Base-by-base conservation (phyloP, 2,797 vertebrate species). In the Phataginus tetradactyla region DNA sequence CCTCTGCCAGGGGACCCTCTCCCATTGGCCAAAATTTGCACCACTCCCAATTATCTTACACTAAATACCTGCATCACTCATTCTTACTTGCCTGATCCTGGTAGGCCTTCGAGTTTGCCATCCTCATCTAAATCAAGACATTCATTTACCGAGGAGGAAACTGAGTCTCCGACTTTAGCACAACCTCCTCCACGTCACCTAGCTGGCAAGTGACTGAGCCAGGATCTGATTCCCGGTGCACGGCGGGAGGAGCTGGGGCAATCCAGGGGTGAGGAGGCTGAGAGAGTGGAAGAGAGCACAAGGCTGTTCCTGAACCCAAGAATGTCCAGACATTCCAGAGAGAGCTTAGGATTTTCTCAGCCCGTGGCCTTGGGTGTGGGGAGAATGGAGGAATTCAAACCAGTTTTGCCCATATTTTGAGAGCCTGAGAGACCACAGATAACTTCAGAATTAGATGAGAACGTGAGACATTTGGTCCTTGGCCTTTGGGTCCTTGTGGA, bases 61-160 rank as follows among this genome's bases (percentile, higher is more conserved):
- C 3, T 3, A 21, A 59, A 17, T 17, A 4, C 11, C 55, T 5
- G 12, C 15, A 3, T 18, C 4, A 2, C 1, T 25, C 49, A 1
- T 92, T 55, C 34, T 72, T 12, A 27, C 53, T 37, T 42, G 5
- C 42, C 59, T 94, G 34, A 49, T 20, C 17, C 21, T 49, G 27
- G 12, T 11, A 57, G 61, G 25, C 18, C 17, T 45, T 39, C 17
- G 51, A 25, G 15, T 34, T 80, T 57, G 21, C 34, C 39, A 27
- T 20, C 45, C 18, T 84, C 32, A 51, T 45, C 59, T 59, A 59
- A 92, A 49, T 79, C 59, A 80, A 86, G 81, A 39, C 0, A 1
- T 20, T 72, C 34, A 5, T 69, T 77, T 53, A 64, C 12, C 71
- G 37, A 79, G 39, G 32, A 68, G 49, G 51, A 85, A 87, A 59